Base-by-base conservation (phyloP, 2,113 vertebrate genomes). In the Forbesichthys agassizii region DNA sequence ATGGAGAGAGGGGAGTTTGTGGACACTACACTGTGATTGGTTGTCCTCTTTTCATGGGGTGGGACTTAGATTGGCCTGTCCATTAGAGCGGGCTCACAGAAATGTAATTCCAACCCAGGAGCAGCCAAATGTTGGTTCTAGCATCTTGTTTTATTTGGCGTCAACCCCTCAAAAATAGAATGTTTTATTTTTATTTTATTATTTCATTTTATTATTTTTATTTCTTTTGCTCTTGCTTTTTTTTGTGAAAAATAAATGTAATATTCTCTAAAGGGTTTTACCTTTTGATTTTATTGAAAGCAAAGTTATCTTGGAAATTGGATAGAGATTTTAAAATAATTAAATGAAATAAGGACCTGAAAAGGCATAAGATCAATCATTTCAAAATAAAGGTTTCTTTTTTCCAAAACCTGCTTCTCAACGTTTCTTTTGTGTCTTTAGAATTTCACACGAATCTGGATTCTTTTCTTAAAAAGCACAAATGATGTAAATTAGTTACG, bases 1-100 rank as follows among this genome's bases (percentile, higher is more conserved):
- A 74, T 87, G 86, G 88, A 91, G 88, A 90, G 83, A 82, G 78
- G 85, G 86, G 91, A 90, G 84, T 79, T 86, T 85, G 80, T 85
- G 87, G 88, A 91, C 85, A 81, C 87, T 90, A 84, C 90, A 90
- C 92, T 92, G 90, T 91, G 90, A 92, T 84, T 89, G 88, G 88
- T 79, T 84, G 11, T 71, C 71, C 71, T 80, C 74, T 71, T 73
- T 49, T 70, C 65, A 66, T 62, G 42, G 71, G 73, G 68, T 8
- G 48, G 68, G 79, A 55, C 59, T 81, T 69, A 56, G 66, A 71
- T 71, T 48, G 36, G 54, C 56, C 64, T 18, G 27, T 20, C 0
- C 14, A 12, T 42, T 69, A 82, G 69, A 66, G 64, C 48, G 53
- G 71, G 79, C 73, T 71, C 9, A 8, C 66, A 57, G 16, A 46